A percentile compares a stretch with the other conserved stretches of the same genome.
Conservation (phyloP, 2,888 invertebrate genomes). For the Polyommatus icarus region DNA sequence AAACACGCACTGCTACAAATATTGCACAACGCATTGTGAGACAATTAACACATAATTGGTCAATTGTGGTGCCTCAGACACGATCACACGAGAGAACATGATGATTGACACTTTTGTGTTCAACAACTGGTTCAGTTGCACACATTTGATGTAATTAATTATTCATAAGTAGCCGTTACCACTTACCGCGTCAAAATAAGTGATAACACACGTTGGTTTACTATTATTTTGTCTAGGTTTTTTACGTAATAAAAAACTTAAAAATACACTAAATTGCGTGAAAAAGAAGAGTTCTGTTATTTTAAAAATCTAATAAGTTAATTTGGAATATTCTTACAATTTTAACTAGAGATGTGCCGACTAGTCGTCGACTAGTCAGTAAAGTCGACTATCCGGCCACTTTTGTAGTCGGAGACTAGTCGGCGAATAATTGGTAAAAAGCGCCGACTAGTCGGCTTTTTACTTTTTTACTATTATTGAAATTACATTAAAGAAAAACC, state of each 20-base stretch:
- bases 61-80: conserved; percentile 38
- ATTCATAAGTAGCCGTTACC: conserved; percentile 6
- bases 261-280: too few species aligned
- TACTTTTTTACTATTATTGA: too few species aligned
- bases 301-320: too few species aligned
- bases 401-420: too few species aligned
- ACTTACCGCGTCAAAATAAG: background rate
- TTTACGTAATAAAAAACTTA: background rate
- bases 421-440: too few species aligned
- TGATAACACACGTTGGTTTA: background rate
- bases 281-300: too few species aligned
- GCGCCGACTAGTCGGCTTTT: too few species aligned
- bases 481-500: too few species aligned
- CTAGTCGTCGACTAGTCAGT: too few species aligned
- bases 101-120: conserved; percentile 36
- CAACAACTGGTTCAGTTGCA: conserved; percentile 2
- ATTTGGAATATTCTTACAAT: too few species aligned
- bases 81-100: conserved; percentile 35
- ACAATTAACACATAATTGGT: conserved; percentile 41
- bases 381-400: too few species aligned
- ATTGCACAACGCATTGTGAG: conserved; percentile 3
- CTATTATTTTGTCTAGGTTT: background rate
- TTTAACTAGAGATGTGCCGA: too few species aligned
- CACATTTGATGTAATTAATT: conserved; percentile 21
- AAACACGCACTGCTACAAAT: background rate